Base-by-base conservation (phyloP, 2,113 vertebrate genomes). In the Anarhynchus alexandrinus region DNA sequence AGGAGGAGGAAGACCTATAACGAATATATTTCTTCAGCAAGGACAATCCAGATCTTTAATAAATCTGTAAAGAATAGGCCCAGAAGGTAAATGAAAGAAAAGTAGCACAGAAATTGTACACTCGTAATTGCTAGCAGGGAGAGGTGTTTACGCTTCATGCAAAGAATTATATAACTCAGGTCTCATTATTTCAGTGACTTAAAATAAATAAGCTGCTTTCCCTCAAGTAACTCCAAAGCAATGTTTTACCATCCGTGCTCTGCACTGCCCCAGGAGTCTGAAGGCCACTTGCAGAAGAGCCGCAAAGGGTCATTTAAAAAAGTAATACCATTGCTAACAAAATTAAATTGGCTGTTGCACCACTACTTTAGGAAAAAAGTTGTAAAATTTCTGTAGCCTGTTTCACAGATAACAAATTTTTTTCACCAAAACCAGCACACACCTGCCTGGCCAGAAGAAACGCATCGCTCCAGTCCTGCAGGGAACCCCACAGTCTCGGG, bases 121-220 rank as follows among this genome's bases (percentile, higher is more conserved):
- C 17, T 73, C 0, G 0, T 47, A 91, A 79, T 38, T 89, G 70
- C 80, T 80, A 92, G 19, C 32, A 95, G 34, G 15, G 30, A 91
- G 15, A 94, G 78, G 9, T 36, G 22, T 27, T 83, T 70, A 82
- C 27, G 29, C 26, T 62, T 88, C n/a, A 45, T 71, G 47, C 22
- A 42, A 95, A 82, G 29, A 94, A 86, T 65, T 87, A 66, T 1
- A 1, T 72, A 93, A 82, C n/a, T 88, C 29, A 42, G 45, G 74
- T 89, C 62, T 89, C 81, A 55, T 76, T 69, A 91, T 70, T 92
- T 91, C 87, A 40, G 42, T 49, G 65, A 36, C 17, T 82, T 83
- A 51, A 94, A 91, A 84, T 57, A 95, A 84, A 82, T 43, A 74
- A 76, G 40, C 59, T 71, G 11, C 9, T 51, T 95, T 91, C 34